Evolutionary conservation across 2,797 vertebrate genomes (phyloP), one percentile per base, ranked within the genome.

Genomic region (Amphiprion clarkii): DNA sequence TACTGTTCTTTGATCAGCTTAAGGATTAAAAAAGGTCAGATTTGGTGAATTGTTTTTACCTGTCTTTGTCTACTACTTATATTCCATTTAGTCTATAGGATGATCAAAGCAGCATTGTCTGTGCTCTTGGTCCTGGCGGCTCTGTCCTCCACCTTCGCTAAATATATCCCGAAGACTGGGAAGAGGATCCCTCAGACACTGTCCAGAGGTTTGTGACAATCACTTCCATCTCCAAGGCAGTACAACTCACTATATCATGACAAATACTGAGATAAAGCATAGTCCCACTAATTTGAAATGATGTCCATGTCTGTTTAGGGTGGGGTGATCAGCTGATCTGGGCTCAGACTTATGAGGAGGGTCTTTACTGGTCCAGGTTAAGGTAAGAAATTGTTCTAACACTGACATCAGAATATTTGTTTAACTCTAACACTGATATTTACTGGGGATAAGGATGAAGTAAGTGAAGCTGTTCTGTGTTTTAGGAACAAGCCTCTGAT

Each of bases 281-380:
- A 60, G 1, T 42, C 5, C 51, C 23, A 13, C 1, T 66, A 42
- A 27, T 39, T 4, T 64, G 12, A 19, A 40, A 46, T 46, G 4
- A 0, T 69, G 51, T 71, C 1, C 60, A 11, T 21, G 71, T 81
- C 14, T 58, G 72, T 78, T 19, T 86, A 99, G 98, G 98, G 62
- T 99, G 98, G 98, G 98, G 97, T 1, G 98, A 99, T 79, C 95
- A 97, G 75, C 94, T 98, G 78, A 94, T 96, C 81, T 99, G 98
- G 98, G 96, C 96, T 1, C 98, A 99, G 94, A 99, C 98, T 0
- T 99, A 99, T 0, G 98, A 99, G 87, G 97, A 99, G 88, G 97
- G 90, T 13, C 93, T 99, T 3, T 97, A 93, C 90, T 97, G 96
- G 93, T 71, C 96, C 78, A 97, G 96, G 71, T 89, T 92, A 39